phyloP scores from a whole-genome alignment of 92 coral and sea anemone species.

The Isaurus tuberculatus region DNA sequence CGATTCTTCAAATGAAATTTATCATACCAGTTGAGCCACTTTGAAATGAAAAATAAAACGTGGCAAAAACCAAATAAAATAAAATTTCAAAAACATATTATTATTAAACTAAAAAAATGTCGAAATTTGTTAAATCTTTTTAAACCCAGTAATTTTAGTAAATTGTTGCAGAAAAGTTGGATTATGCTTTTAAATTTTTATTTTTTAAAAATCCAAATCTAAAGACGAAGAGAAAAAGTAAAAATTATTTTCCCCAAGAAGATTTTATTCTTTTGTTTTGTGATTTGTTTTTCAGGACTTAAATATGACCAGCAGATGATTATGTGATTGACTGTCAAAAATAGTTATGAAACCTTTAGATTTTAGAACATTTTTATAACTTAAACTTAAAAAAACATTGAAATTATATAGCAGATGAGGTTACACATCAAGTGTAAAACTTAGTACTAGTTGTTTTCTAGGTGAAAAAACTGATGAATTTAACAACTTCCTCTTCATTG shows the following conservation, averaged over 20 bases:
- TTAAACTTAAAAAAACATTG: too few species aligned
- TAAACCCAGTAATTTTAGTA: background rate
- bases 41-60: constrained; percentile 19
- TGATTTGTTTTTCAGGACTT: background rate
- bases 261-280: background rate
- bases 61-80: background rate
- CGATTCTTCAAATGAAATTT: background rate
- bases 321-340: background rate
- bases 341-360: background rate
- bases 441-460: too few species aligned
- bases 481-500: background rate
- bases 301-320: background rate
- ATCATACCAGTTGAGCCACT: constrained; percentile 35
- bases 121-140: background rate
- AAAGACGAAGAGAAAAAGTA: background rate
- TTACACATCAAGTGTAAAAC: too few species aligned
- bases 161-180: background rate
- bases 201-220: background rate
- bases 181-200: background rate
- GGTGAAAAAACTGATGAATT: background rate
- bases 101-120: background rate
- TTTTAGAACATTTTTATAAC: background rate
- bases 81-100: background rate
- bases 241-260: background rate
- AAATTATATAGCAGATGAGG: too few species aligned